Conservation (phyloP, 1,140 invertebrate genomes). For the Conopomorpha cramerella region DNA sequence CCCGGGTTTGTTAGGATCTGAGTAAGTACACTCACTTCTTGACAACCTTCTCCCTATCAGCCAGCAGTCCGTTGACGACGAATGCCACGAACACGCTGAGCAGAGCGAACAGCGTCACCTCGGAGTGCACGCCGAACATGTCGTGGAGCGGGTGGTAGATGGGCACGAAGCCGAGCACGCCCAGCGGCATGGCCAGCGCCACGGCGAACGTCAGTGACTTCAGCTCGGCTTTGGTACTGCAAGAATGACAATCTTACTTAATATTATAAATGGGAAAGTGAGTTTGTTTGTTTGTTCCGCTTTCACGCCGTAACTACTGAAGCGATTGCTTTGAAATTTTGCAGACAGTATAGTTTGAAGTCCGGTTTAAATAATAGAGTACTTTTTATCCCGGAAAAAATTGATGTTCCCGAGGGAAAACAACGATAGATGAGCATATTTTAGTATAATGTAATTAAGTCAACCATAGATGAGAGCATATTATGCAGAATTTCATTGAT, state of each 20-base stretch:
- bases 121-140: conserved; percentile 67
- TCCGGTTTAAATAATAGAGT: too few relatives aligned
- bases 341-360: too few relatives aligned
- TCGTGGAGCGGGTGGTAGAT: conserved; percentile 80
- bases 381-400: too few relatives aligned
- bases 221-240: conserved; percentile 64
- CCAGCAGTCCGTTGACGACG: conserved; percentile 60
- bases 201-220: conserved; percentile 62
- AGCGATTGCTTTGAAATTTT: too few relatives aligned
- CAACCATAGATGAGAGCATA: too few relatives aligned
- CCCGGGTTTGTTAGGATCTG: too few relatives aligned
- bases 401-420: too few relatives aligned
- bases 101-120: conserved; percentile 71
- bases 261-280: background rate
- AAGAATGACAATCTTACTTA: too few relatives aligned
- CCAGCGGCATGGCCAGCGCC: conserved; percentile 71
- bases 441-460: too few relatives aligned
- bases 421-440: too few relatives aligned
- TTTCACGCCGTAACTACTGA: too few relatives aligned
- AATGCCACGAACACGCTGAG: conserved; percentile 65
- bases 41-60: conserved; percentile 21
- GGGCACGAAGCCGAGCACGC: conserved; percentile 71
- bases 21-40: conserved; percentile 19
- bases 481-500: too few relatives aligned
- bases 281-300: background rate